Percentiles rank a stretch among this genome's conserved stretches.
These are phyloP conservation scores for Enoplosus armatus DNA, from an alignment of 2,797 vertebrate genomes.

Conservation along the genomic window DNA sequence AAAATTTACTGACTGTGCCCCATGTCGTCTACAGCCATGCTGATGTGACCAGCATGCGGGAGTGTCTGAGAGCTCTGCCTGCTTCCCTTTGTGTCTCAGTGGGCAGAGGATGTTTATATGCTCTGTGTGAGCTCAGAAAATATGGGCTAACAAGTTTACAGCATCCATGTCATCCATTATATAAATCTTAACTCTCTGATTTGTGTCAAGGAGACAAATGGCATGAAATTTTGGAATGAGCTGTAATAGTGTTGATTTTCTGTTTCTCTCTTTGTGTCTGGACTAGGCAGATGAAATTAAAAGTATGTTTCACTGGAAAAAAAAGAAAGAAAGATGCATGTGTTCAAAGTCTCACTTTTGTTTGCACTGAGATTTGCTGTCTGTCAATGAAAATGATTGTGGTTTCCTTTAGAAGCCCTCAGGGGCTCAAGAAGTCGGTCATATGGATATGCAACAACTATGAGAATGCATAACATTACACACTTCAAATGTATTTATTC, in stretches of 20 bases:
- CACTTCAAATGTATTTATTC: constrained; percentile 69
- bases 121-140: constrained; percentile 91
- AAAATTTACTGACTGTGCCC: constrained; percentile 4
- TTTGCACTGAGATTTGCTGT: constrained; percentile 53
- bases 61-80: constrained; percentile 30
- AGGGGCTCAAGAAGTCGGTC: constrained; percentile 70
- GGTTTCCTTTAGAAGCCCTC: constrained; percentile 52
- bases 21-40: constrained; percentile 2
- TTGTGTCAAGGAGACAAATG: constrained; percentile 99
- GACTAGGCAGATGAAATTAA: constrained; percentile 16
- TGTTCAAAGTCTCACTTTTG: constrained; percentile 54
- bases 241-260: constrained; percentile 89
- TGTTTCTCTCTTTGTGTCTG: constrained; percentile 68
- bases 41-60: constrained; percentile 49
- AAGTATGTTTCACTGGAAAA: constrained; percentile 9
- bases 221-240: constrained; percentile 85
- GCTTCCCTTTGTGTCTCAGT: constrained; percentile 63
- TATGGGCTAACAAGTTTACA: constrained; percentile 96
- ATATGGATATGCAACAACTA: constrained; percentile 57
- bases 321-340: background rate
- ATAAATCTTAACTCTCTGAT: constrained; percentile 95
- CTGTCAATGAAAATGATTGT: constrained; percentile 51
- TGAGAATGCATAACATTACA: constrained; percentile 62
- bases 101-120: constrained; percentile 52
- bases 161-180: constrained; percentile 93